Base-by-base conservation (phyloP, 2,113 vertebrate genomes). In the Phoxinus phoxinus region DNA sequence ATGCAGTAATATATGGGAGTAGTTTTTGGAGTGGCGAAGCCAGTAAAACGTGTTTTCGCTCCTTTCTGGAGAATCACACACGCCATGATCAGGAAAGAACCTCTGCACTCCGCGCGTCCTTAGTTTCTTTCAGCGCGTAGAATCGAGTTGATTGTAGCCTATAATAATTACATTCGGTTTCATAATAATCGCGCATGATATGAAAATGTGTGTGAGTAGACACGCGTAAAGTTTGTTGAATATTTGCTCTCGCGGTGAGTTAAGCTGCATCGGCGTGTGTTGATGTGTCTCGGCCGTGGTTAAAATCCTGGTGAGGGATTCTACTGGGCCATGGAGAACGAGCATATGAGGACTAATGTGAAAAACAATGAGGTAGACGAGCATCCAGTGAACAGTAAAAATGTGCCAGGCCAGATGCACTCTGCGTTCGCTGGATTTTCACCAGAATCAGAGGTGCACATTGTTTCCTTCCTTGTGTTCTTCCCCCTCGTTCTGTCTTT, bases 11-110 rank as follows among this genome's bases (percentile, higher is more conserved):
- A 92, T 91, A 90, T 88, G 85, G 89, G 92, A 92, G 92, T 93
- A 94, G 93, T 53, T 92, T 93, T 90, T 77, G 91, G 93, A 95
- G 94, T 95, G 94, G 95, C 93, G 91, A 91, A 96, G 96, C 96
- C 96, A 94, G 97, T 98, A 91, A 30, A 93, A 97, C 96, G 94
- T 95, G 97, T 98, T 97, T 97, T 92, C 77, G 88, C 92, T 85
- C 86, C 91, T 87, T 91, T 91, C 85, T 85, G 89, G 91, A 73
- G 93, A 73, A 92, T 88, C 23, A 88, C 87, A 88, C 86, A 91
- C 92, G 91, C 91, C 91, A 86, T 76, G 86, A 92, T n/a, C 56
- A 84, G 85, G 86, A 86, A 65, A 85, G 91, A 77, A 91, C 63
- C 82, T 87, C 61, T 84, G 30, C 1, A 17, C 35, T 58, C 61